A percentile compares a stretch with the other conserved stretches of the same genome.
These are phyloP conservation scores for Oryctes rhinoceros DNA, from an alignment of 1,140 invertebrate species.

Conservation along the genomic window DNA sequence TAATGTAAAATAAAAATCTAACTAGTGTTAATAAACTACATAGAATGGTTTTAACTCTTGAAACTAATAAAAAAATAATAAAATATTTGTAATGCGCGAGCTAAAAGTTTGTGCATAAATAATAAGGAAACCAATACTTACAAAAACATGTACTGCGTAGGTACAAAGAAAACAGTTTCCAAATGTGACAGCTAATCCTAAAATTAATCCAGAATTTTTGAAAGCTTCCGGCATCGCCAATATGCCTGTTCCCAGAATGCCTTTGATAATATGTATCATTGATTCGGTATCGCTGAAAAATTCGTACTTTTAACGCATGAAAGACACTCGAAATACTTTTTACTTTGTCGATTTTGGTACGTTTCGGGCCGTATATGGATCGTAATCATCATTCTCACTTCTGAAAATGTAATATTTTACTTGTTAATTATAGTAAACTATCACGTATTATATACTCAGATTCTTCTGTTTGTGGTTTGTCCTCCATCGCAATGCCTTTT, in stretches of 20 bases:
- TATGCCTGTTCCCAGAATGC: slow-evolving; percentile 75
- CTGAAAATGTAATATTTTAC: not conserved
- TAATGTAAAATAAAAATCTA: too few species aligned
- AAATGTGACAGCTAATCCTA: slow-evolving; percentile 65
- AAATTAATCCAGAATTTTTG: slow-evolving; percentile 69
- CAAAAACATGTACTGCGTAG: slow-evolving; percentile 71
- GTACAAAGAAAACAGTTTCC: slow-evolving; percentile 70
- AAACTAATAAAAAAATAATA: too few species aligned
- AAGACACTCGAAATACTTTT: not conserved
- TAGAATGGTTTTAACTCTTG: too few species aligned
- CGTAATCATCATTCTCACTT: slow-evolving; percentile 16
- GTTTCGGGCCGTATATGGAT: not conserved
- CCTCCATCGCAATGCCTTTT: not conserved
- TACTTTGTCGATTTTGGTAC: not conserved
- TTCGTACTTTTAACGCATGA: not conserved
- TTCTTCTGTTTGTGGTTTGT: not conserved
- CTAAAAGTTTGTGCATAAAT: too few species aligned
- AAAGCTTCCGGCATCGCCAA: slow-evolving; percentile 76
- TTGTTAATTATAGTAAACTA: too few species aligned
- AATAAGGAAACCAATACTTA: slow-evolving; percentile 56
- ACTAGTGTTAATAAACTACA: too few species aligned
- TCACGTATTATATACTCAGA: not conserved
- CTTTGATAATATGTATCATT: slow-evolving; percentile 69
- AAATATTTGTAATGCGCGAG: too few species aligned
- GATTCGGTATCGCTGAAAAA: slow-evolving; percentile 59